These are phyloP conservation scores for Karalla daura DNA, from an alignment of 2,797 vertebrate genomes.

Conservation along the genomic window DNA sequence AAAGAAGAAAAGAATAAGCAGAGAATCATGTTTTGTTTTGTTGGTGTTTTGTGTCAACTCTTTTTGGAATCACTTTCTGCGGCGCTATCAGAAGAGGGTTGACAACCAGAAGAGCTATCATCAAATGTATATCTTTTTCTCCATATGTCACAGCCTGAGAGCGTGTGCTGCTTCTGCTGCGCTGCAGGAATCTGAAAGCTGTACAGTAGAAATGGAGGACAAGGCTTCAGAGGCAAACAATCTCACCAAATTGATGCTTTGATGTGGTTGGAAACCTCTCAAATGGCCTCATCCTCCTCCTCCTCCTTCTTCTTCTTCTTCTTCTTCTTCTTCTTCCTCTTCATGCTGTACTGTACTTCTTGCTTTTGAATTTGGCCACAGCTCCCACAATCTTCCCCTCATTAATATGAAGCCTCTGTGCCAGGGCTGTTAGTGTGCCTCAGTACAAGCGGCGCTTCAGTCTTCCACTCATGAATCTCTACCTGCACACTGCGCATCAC, in stretches of 20 bases:
- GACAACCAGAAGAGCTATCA: neutral
- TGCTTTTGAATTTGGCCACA: slow-evolving; percentile 47
- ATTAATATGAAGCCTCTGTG: slow-evolving; percentile 11
- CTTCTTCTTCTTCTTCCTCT: too few relatives aligned
- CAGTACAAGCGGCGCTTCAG: slow-evolving; percentile 11
- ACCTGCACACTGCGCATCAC: neutral
- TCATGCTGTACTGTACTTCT: slow-evolving; percentile 11
- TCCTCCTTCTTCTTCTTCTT: too few relatives aligned
- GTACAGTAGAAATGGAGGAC: slow-evolving; percentile 29
- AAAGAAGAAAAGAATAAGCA: too few relatives aligned
- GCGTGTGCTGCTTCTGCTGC: neutral
- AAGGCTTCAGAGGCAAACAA: slow-evolving; percentile 42
- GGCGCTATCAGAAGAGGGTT: neutral
- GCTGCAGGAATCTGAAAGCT: slow-evolving; percentile 27
- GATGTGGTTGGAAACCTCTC: slow-evolving; percentile 57
- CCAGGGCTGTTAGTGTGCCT: slow-evolving; percentile 12
- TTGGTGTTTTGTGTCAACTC: too few relatives aligned
- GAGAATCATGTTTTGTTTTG: too few relatives aligned
- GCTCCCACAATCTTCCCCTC: slow-evolving; percentile 14
- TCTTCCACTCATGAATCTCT: slow-evolving; percentile 1
- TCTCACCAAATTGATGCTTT: slow-evolving; percentile 55
- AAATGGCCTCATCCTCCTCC: slow-evolving; percentile 44
- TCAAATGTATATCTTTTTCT: neutral
- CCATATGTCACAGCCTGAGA: neutral
- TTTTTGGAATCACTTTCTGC: too few relatives aligned